phyloP scores from a whole-genome alignment of 2,113 vertebrate genomes.

The Rhinopithecus roxellana region DNA sequence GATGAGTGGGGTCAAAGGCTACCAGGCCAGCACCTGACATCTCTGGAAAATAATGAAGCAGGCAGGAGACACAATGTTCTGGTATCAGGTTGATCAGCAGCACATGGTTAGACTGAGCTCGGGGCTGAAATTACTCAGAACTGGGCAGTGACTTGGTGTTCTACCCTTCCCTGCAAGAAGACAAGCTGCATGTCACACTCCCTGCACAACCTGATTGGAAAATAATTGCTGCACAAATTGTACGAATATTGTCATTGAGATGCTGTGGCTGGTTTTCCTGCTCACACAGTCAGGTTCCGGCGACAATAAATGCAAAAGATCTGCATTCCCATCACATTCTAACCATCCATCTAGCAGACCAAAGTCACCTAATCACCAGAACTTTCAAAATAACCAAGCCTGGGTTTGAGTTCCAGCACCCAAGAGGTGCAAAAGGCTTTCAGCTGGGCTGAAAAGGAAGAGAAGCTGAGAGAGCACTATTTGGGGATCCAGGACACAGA shows the following conservation, averaged over 20 bases:
- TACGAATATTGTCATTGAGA: not conserved
- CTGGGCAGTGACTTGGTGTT: not conserved
- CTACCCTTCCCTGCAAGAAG: not conserved
- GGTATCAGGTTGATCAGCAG: not conserved
- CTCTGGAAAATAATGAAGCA: not conserved
- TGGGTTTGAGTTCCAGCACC: not conserved
- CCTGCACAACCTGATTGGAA: not conserved
- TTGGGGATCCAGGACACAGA: not conserved
- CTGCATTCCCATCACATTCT: not conserved
- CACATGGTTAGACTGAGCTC: not conserved
- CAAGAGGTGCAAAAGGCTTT: not conserved
- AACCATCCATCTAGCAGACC: not conserved
- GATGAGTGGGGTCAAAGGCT: not conserved
- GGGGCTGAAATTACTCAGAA: not conserved
- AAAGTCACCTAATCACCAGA: not conserved
- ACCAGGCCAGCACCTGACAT: not conserved
- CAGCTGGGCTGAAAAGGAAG: not conserved
- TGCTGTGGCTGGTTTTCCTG: not conserved
- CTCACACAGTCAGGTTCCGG: not conserved
- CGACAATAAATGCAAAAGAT: not conserved
- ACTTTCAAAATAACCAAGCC: not conserved
- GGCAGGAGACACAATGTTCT: accelerated
- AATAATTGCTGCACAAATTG: not conserved
- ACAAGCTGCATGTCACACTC: accelerated
- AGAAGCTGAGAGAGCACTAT: not conserved